Evolutionary conservation across 2,888 invertebrate species (phyloP), one percentile per base, ranked within the genome.

Genomic region (Sarcophaga rosellei): DNA sequence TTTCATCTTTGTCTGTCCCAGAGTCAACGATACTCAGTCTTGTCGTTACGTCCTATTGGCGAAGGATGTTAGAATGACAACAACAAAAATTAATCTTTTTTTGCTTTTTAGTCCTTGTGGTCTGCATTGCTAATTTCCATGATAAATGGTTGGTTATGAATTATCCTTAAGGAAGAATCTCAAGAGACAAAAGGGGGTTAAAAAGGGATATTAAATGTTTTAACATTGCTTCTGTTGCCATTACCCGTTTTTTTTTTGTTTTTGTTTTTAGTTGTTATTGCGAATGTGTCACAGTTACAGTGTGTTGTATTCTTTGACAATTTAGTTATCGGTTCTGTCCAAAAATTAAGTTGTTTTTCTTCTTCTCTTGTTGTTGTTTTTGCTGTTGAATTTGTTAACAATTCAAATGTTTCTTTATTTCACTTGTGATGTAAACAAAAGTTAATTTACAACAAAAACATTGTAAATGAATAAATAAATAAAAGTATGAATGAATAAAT

Each of bases 91-190:
- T 35, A 35, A 35, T 53, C 53, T 53, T 15, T 53, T 45, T 17
- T 62, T 73, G 11, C 6, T 45, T 57, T 76, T 76, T n/a, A 23
- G 70, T 47, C 35, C 10, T 68, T 68, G 20, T 78, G 8, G 15
- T 65, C 59, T 73, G 61, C 45, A 5, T 15, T 45, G 15, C 17
- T 15, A 62, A 62, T 47, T 35, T 44, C 23, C 23, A 12, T n/a
- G 21, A 5, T 73, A 62, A 62, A 47, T 61, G 47, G 21, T 61
- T 44, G 17, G 35, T 73, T 62, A 62, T 73, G 21, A 73, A 45
- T 73, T 73, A n/a, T 53, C 23, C 23, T 62, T 62, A 45, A n/a
- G 11, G 53, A 53, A 53, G 53, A 53, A 53, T 17, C 53, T 53
- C 53, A 53, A 53, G 53, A 53, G 53, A 53, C 4, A 15, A 15